These are phyloP conservation scores for Lasaia peninsularis DNA, from an alignment of 1,140 invertebrate genomes.

Conservation along the genomic window DNA sequence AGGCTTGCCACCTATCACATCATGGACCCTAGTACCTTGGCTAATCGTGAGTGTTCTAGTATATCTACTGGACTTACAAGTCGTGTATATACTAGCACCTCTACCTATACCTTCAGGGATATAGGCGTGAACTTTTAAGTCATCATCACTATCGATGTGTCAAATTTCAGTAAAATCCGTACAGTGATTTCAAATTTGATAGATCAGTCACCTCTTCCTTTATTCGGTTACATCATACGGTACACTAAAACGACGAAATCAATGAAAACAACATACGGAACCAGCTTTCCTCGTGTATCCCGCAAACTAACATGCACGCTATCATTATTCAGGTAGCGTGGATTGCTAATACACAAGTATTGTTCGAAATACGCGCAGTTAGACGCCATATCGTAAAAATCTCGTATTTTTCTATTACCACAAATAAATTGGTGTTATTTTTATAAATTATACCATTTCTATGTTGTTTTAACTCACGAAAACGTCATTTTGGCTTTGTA, in stretches of 20 bases:
- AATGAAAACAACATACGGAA: neutral
- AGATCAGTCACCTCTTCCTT: no score
- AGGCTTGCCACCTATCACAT: no score
- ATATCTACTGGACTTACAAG: no score
- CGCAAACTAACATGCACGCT: neutral
- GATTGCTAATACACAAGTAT: conserved; percentile 4
- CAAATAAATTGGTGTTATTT: neutral
- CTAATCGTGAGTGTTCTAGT: no score
- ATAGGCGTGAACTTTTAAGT: no score
- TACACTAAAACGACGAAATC: neutral
- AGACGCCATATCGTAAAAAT: conserved; percentile 7
- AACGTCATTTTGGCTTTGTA: neutral
- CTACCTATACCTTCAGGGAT: no score
- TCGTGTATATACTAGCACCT: no score
- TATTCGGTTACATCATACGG: no score
- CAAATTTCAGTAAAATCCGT: no score
- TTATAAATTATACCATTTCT: neutral
- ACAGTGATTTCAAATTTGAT: no score
- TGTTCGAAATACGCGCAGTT: conserved; percentile 7
- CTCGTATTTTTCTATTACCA: neutral
- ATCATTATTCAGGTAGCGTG: conserved; percentile 1
- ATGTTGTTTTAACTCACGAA: neutral
- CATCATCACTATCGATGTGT: no score
- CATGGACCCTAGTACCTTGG: no score
- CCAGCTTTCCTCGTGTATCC: neutral